Evolutionary conservation across 2,797 vertebrate genomes (phyloP).

Genomic region (Dendrocincla fuliginosa): DNA sequence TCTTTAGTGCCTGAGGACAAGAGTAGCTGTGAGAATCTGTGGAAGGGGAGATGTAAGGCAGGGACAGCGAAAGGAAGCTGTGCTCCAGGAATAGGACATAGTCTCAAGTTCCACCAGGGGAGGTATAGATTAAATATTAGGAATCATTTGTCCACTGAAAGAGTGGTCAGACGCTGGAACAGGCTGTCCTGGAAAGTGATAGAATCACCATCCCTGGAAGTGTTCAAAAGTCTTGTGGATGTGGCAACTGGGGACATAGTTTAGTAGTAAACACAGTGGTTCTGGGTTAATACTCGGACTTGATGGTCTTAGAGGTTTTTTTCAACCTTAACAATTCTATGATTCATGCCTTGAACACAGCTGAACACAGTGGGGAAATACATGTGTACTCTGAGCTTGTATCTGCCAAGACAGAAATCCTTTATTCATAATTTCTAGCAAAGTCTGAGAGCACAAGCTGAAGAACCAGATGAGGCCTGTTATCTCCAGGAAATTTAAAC

Average conservation of each 20-base stretch:
- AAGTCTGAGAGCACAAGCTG: neutral
- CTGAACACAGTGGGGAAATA: neutral
- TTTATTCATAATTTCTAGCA: neutral
- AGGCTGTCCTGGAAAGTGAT: neutral
- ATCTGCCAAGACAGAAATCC: neutral
- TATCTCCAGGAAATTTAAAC: neutral
- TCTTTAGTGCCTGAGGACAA: neutral
- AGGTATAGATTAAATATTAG: neutral
- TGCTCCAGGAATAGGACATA: neutral
- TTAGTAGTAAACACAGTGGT: neutral
- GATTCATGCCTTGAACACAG: neutral
- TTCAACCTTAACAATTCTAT: neutral
- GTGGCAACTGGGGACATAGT: too few relatives aligned
- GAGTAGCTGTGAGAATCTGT: neutral
- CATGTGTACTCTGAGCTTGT: neutral
- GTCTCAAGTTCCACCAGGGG: neutral
- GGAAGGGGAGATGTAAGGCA: neutral
- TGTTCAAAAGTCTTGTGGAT: neutral
- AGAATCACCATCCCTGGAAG: neutral
- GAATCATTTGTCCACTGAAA: neutral
- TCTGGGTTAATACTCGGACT: neutral
- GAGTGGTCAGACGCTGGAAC: neutral
- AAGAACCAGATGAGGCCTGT: neutral
- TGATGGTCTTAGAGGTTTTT: neutral
- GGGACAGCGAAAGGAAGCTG: neutral